phyloP scores from a whole-genome alignment of 2,113 vertebrate genomes.

The Chrysochloris asiatica region DNA sequence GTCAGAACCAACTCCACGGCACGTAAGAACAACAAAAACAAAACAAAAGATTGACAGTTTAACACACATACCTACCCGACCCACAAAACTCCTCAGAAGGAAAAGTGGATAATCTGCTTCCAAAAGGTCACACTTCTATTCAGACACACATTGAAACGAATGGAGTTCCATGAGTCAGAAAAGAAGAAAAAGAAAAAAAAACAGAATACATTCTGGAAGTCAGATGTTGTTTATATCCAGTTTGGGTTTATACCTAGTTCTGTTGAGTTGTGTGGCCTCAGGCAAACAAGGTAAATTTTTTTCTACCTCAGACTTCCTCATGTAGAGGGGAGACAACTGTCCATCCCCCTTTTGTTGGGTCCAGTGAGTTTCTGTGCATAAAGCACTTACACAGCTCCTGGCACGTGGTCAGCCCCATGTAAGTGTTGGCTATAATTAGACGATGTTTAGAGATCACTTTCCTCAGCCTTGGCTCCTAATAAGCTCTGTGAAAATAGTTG shows the following conservation, averaged over 20 bases:
- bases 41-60: neutral
- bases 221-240: neutral
- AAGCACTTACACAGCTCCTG: constrained; percentile 11
- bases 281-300: neutral
- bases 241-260: neutral
- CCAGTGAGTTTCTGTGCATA: neutral
- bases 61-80: no score
- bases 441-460: constrained; percentile 62
- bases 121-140: neutral
- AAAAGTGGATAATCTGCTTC: neutral
- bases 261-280: neutral
- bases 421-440: constrained; percentile 79
- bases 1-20: no score
- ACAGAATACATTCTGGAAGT: neutral
- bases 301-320: neutral
- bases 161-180: no score
- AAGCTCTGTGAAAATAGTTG: constrained; percentile 65
- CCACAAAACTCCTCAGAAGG: neutral
- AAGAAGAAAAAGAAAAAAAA: no score
- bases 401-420: neutral
- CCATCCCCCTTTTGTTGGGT: neutral
- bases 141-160: no score
- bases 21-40: no score
- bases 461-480: constrained; percentile 63
- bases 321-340: neutral